phyloP scores from a whole-genome alignment of 2,113 vertebrate genomes.

The Callospermophilus lateralis region DNA sequence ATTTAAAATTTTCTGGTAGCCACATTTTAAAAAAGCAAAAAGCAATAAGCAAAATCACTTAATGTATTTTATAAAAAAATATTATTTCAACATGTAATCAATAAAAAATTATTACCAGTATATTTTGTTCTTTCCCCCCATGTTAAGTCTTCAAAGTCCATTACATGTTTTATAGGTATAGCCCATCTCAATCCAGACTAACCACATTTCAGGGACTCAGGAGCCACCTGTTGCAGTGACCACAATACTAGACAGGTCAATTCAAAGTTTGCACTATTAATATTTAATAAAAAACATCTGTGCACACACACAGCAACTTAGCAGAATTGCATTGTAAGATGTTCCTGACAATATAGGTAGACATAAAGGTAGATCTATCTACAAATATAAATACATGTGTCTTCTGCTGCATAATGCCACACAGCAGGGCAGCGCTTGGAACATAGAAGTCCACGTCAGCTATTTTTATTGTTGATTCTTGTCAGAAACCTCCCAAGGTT shows the following conservation, averaged over 20 bases:
- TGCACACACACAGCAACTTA: background rate
- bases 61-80: background rate
- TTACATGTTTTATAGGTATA: background rate
- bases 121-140: background rate
- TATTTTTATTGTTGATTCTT: background rate
- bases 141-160: background rate
- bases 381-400: background rate
- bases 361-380: background rate
- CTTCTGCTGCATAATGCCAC: background rate
- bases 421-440: background rate
- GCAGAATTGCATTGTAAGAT: background rate
- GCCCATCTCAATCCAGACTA: background rate
- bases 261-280: background rate
- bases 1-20: background rate
- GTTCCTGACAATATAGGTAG: background rate
- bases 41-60: background rate
- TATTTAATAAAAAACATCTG: background rate
- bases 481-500: background rate
- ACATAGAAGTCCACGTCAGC: background rate
- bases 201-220: background rate
- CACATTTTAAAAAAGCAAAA: background rate
- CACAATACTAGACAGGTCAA: background rate
- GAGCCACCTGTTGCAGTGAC: background rate
- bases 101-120: background rate
- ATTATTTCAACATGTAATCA: background rate